These are phyloP conservation scores for Melieria picta DNA, from an alignment of 2,888 invertebrate genomes.

Conservation along the genomic window DNA sequence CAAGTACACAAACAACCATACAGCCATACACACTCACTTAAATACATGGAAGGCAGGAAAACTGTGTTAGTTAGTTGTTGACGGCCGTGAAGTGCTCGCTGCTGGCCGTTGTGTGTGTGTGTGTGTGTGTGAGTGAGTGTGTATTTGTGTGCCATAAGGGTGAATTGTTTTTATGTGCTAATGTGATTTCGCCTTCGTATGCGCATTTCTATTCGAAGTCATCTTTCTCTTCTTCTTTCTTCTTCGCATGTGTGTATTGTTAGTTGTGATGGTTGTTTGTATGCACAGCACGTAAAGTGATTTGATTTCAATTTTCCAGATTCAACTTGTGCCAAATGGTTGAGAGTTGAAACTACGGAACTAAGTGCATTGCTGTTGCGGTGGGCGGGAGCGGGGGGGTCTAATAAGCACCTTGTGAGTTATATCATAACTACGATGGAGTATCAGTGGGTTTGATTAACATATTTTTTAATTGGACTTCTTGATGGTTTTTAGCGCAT, in stretches of 20 bases:
- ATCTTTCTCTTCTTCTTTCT: no score
- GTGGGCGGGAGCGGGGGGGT: neutral
- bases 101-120: neutral
- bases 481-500: no score
- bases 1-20: conserved; percentile 7
- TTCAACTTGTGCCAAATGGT: conserved; percentile 33
- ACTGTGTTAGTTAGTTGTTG: neutral
- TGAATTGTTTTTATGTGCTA: conserved; percentile 32
- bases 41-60: neutral
- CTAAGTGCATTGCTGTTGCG: neutral
- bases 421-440: no score
- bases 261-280: conserved; percentile 5
- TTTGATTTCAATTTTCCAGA: conserved; percentile 40
- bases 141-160: conserved; percentile 10
- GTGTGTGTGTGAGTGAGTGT: conserved; percentile 9
- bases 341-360: neutral
- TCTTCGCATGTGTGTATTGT: conserved; percentile 8
- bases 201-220: no score
- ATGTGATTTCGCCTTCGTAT: conserved; percentile 1
- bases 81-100: neutral
- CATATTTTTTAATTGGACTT: no score
- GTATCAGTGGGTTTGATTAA: no score
- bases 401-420: no score
- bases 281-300: conserved; percentile 37
- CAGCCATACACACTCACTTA: neutral